Base-by-base conservation (phyloP, 2,113 vertebrate genomes). In the Collichthys lucidus region DNA sequence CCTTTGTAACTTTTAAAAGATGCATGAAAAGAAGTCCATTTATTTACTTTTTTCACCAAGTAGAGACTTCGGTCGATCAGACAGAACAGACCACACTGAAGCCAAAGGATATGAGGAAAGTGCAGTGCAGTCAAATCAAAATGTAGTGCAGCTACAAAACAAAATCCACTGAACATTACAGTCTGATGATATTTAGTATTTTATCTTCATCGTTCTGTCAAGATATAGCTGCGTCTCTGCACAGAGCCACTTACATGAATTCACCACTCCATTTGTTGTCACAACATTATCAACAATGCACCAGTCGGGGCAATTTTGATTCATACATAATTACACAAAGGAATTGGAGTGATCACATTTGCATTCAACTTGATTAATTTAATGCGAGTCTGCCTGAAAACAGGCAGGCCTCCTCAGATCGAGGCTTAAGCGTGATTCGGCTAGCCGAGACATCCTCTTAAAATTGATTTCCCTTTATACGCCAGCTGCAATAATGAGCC, bases 381-480 rank as follows among this genome's bases (percentile, higher is more conserved):
- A 73, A 78, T 82, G 82, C 56, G 31, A 77, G 75, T 84, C 49
- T 84, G 60, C 67, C 71, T 86, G 71, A 80, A 91, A 92, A 91
- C 66, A 84, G 77, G 44, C 73, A 84, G 79, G 40, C 70, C 72
- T 71, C 20, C 60, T 56, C 70, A 83, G 83, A 89, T 82, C 90
- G 78, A 67, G 19, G 50, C 77, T 85, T 80, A 84, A 87, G 55
- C 65, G 40, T 85, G 85, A 92, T 86, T 89, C 77, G 74, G 83
- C 80, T 91, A 83, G 67, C 74, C 16, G 64, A 76, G 77, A 84
- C 63, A 73, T 59, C 84, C 42, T 82, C 75, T 90, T 84, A 85
- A 87, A 90, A 91, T 92, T 88, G 84, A 93, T 94, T 93, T 92
- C 56, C 74, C 55, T 79, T 90, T 92, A 82, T 88, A 78, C 52